Conservation (phyloP, 2,888 invertebrate genomes). For the Sipha maydis region DNA sequence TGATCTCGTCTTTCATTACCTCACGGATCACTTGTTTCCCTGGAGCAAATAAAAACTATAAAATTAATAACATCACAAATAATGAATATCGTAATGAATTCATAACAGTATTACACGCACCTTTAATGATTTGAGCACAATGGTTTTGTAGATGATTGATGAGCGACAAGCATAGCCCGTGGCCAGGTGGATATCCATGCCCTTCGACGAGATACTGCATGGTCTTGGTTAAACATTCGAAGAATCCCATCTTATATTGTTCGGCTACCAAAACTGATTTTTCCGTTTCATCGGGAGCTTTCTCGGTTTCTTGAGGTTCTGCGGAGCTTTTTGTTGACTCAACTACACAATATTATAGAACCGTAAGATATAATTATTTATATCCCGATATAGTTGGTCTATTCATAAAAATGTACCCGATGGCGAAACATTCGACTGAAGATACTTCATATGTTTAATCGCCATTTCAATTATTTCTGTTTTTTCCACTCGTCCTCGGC, state of each 20-base stretch:
- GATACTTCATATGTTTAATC: constrained; percentile 89
- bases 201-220: constrained; percentile 89
- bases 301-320: constrained; percentile 19
- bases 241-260: constrained; percentile 84
- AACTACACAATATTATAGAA: not conserved
- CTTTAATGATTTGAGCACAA: constrained; percentile 74
- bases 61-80: not conserved
- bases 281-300: not conserved
- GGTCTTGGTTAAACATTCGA: constrained; percentile 90
- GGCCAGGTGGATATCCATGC: constrained; percentile 82
- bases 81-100: not conserved
- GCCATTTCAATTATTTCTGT: constrained; percentile 99
- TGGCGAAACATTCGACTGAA: constrained; percentile 71
- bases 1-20: constrained; percentile 36
- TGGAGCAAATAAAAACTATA: constrained; percentile 4
- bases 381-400: not conserved
- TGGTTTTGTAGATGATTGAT: constrained; percentile 86
- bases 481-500: constrained; percentile 94
- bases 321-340: not conserved
- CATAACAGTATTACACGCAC: constrained; percentile 65
- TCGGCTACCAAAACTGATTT: constrained; percentile 66
- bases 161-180: constrained; percentile 83
- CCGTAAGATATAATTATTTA: not conserved
- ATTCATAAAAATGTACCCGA: constrained; percentile 7
- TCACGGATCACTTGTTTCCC: constrained; percentile 48